Base-by-base conservation (phyloP, 2,797 vertebrate species). In the Triplophysa bombifrons region DNA sequence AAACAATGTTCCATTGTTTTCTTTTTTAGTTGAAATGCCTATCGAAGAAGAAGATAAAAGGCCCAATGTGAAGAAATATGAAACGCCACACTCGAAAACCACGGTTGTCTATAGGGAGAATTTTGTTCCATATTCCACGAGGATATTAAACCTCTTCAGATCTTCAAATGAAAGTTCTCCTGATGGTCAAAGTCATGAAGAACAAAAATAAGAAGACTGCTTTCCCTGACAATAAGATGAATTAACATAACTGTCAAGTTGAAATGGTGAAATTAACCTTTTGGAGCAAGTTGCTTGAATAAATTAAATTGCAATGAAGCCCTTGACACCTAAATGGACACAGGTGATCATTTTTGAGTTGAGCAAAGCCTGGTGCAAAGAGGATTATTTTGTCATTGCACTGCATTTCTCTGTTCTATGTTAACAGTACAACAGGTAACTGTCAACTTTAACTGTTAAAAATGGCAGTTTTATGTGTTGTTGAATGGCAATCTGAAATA, bases 61-160 rank as follows among this genome's bases (percentile, higher is more conserved):
- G 0, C 68, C 68, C 4, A 84, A 88, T 30, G 5, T 75, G 63
- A 44, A 82, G 0, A 65, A 87, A 48, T 38, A 82, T 44, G 0
- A 78, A 71, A 87, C 85, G 0, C 0, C 63, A 51, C 64, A 87
- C 81, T 1, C 2, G 10, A 87, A 80, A 82, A 78, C 86, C 0
- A 7, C 70, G 38, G 30, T 91, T 1, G 2, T 73, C 44, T 91
- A 91, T 84, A 92, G 80, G 82, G 84, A 93, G 58, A 84, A 90
- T 82, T 91, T 90, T 82, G 89, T 93, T 46, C 93, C 93, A 0
- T 91, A 85, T 84, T 85, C 27, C 8, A 88, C 87, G 0, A 84
- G 88, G 75, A 76, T 93, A 69, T 82, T 78, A 56, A 90, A 88
- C 27, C 86, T 87, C 55, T 17, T 93, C 48, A 80, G 67, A 1